A percentile compares a stretch with the other conserved stretches of the same genome.
phyloP scores from a whole-genome alignment of 2,888 invertebrate species.

The Pterobdella sp. region DNA sequence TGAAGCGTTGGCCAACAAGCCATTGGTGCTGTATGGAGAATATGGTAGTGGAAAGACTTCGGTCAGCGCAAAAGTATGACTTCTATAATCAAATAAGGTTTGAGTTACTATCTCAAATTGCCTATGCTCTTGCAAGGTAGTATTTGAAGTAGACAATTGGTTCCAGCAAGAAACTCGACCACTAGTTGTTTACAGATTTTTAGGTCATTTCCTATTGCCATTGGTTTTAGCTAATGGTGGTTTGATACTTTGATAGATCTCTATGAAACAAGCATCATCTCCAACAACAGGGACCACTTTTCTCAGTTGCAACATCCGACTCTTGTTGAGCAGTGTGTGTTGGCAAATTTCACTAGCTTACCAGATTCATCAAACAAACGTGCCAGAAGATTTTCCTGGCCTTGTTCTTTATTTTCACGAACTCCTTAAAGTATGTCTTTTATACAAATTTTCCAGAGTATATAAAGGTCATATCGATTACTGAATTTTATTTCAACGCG shows the following conservation, averaged over 20 bases:
- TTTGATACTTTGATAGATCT: too few relatives aligned
- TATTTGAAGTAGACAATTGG: neutral
- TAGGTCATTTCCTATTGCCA: too few relatives aligned
- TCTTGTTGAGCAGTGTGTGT: slow-evolving; percentile 39
- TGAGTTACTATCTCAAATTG: neutral
- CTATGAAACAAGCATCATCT: too few relatives aligned
- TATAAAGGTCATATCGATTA: too few relatives aligned
- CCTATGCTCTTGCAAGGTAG: neutral
- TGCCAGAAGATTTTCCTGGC: slow-evolving; percentile 37
- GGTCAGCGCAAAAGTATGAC: slow-evolving; percentile 38
- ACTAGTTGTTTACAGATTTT: neutral
- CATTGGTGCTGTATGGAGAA: slow-evolving; percentile 38
- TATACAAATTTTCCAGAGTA: too few relatives aligned
- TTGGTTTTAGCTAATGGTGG: too few relatives aligned
- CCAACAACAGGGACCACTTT: slow-evolving; percentile 39
- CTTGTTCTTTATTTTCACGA: slow-evolving; percentile 38
- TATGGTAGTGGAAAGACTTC: slow-evolving; percentile 41
- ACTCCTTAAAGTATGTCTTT: slow-evolving; percentile 34
- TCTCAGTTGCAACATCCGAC: slow-evolving; percentile 38
- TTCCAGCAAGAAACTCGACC: neutral
- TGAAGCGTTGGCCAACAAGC: slow-evolving; percentile 12
- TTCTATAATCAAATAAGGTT: neutral
- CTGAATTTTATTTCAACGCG: neutral
- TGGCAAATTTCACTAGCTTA: slow-evolving; percentile 39
- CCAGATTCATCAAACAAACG: slow-evolving; percentile 30